Base-by-base conservation (phyloP, 1,140 invertebrate genomes). In the Caligus rogercresseyi region DNA sequence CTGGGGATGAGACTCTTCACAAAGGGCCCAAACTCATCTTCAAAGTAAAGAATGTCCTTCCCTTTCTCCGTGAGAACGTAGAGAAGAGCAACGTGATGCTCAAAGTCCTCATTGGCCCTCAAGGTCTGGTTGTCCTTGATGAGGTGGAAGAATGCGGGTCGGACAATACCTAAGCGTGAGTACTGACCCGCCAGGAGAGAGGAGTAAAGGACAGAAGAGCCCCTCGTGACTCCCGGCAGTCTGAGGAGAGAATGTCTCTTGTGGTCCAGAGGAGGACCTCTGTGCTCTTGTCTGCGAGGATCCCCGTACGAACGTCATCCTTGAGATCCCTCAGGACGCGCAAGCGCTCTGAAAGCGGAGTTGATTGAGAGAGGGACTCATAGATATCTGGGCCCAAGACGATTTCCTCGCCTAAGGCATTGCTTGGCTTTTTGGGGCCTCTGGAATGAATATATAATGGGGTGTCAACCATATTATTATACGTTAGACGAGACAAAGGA, bases 31-130 rank as follows among this genome's bases (percentile, higher is more conserved):
- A 60, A 24, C 26, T 60, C 26, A 11, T 60, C 23, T 25, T 60
- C 57, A n/a, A 60, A 60, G n/a, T 25, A 25, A 14, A 60, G 3
- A 31, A 60, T 43, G 26, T 60, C 57, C 25, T 43, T 60, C 20
- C 57, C 57, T 21, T 31, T 31, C 26, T 25, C 16, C 18, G 24
- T 31, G 15, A 60, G 57, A 11, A 25, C 57, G 26, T 26, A 25
- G 1, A 31, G 21, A 25, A 20, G 15, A 58, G 3, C 18, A 11
- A 31, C 4, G 18, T 3, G 23, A 53, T 60, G 15, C 18, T 2
- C 24, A 2, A 60, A 25, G 4, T 25, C 23, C 26, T 24, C 24
- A 43, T 15, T 3, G 14, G 2, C 26, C n/a, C 23, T 2, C 25
- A n/a, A 25, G 25, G 57, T 13, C 3, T 18, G 25, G n/a, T 43